Evolutionary conservation across 2,797 vertebrate species (phyloP).

Genomic region (Coreius guichenoti): DNA sequence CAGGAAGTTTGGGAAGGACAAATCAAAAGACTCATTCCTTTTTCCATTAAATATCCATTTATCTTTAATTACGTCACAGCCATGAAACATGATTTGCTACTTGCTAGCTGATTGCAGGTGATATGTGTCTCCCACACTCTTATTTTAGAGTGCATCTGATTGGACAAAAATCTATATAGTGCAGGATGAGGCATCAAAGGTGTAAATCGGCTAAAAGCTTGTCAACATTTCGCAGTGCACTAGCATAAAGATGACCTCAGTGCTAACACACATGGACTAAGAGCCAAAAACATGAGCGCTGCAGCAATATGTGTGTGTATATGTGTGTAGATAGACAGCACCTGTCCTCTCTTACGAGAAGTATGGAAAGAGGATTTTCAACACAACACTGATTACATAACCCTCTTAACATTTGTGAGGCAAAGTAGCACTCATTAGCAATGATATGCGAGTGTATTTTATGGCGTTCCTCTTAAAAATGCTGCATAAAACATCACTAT

Average conservation of each 20-base stretch:
- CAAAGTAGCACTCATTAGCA: neutral
- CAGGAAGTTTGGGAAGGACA: neutral
- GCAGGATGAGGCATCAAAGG: neutral
- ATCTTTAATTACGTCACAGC: neutral
- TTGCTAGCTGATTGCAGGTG: neutral
- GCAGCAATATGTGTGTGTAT: neutral
- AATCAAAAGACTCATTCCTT: neutral
- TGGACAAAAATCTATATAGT: neutral
- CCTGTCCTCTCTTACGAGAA: neutral
- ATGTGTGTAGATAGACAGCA: neutral
- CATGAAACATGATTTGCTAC: neutral
- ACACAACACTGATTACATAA: neutral
- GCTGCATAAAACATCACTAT: neutral
- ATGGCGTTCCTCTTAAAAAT: neutral
- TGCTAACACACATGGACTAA: neutral
- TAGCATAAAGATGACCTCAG: neutral
- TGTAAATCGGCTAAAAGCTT: neutral
- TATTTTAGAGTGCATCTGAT: neutral
- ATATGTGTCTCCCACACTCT: neutral
- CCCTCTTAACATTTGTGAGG: conserved; percentile 24
- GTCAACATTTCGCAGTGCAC: neutral
- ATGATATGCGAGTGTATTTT: neutral
- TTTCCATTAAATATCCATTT: neutral
- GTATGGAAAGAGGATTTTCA: neutral
- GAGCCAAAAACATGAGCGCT: neutral